Percentiles rank a stretch among this genome's conserved stretches.
These are phyloP conservation scores for Laothoe populi DNA, from an alignment of 2,888 invertebrate genomes.

Conservation along the genomic window DNA sequence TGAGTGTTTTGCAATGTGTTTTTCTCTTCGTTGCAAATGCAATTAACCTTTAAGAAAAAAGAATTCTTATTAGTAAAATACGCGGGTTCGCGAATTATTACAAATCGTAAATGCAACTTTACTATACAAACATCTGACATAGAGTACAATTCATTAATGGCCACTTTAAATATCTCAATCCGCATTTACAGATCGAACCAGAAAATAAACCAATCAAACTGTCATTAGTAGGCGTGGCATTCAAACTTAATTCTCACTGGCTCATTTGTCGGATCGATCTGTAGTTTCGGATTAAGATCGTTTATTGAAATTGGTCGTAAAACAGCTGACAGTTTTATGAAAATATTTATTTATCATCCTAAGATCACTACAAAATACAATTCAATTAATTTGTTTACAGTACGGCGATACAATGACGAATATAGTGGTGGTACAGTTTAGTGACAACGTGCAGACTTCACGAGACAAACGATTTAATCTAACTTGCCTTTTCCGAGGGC, in stretches of 20 bases:
- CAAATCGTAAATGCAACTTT: not conserved
- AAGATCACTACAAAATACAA: not conserved
- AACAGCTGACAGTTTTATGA: not conserved
- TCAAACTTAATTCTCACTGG: no score
- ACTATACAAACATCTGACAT: no score
- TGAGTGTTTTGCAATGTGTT: not conserved
- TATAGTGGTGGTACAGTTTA: constrained; percentile 96
- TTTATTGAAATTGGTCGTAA: no score
- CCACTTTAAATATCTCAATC: no score
- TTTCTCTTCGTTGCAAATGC: not conserved
- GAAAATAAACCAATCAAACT: no score
- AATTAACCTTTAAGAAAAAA: not conserved
- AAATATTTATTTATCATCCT: not conserved
- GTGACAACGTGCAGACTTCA: constrained; percentile 96
- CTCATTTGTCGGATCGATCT: no score
- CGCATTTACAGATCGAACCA: no score
- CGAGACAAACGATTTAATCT: constrained; percentile 95
- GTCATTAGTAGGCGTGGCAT: no score
- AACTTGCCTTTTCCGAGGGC: constrained; percentile 96
- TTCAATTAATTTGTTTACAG: constrained; percentile 71
- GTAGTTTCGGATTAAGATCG: no score
- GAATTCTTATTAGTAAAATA: not conserved
- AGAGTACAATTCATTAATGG: no score
- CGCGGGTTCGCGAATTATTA: not conserved
- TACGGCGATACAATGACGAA: constrained; percentile 97